Base-by-base conservation (phyloP, 2,888 invertebrate species). In the Esperia sulphurella region DNA sequence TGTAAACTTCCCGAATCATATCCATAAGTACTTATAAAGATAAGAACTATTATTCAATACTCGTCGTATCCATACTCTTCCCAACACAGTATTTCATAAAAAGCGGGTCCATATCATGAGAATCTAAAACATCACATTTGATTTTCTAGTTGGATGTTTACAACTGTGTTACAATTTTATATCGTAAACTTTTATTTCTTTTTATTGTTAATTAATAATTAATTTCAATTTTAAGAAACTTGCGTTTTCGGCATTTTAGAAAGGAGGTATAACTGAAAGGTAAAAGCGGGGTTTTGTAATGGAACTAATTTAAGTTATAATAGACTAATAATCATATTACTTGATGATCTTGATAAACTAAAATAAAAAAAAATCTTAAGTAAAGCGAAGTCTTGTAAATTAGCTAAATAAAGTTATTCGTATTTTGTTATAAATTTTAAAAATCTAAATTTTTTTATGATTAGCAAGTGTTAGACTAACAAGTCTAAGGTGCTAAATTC, bases 111-210 rank as follows among this genome's bases (percentile, higher is more conserved):
- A 63, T 74, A 79, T 82, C 80, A 78, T 75, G 74, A 65, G 69
- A 62, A 74, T 77, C 77, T 68, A 62, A 72, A 68, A 71, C 73
- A 82, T 85, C 85, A 78, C 68, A 75, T 83, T 73, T 62, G 71
- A 86, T 85, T 85, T 85, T 84, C 86, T 83, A 84, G 67, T 75
- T 70, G 61, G 62, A 56, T 75, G 79, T 86, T 85, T 85, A 87
- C 83, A 85, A 78, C 85, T 84, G 65, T 77, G 83, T 86, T 84
- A 84, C 85, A 83, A 83, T 86, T 83, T 83, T 68, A 71, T 70
- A 71, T 83, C 78, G 64, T 84, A 84, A 84, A 83, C 63, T 79
- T 71, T 83, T 80, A 82, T 77, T 73, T 72, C 62, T 59, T 69
- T 79, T 82, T 80, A 83, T 77, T 72, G 55, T 63, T 52, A 56